phyloP scores from a whole-genome alignment of 2,797 vertebrate genomes.

The Rhabdophis nuchalis region DNA sequence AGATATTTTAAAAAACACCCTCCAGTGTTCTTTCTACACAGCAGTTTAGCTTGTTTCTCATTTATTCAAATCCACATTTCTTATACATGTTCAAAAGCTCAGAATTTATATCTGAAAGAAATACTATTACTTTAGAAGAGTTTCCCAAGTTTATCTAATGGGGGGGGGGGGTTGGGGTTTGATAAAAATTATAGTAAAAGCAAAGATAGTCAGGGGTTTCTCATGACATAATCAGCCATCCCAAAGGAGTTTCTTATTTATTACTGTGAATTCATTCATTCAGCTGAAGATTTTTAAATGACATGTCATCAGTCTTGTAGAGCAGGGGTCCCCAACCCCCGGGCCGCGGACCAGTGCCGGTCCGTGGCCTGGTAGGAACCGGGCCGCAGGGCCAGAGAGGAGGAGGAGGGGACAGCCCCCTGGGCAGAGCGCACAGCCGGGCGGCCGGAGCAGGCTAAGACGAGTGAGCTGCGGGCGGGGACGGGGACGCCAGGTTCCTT shows the following conservation, averaged over 20 bases:
- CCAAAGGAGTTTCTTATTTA: background rate
- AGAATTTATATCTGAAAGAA: background rate
- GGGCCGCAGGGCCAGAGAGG: too few species aligned
- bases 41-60: background rate
- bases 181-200: background rate
- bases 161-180: background rate
- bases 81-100: background rate
- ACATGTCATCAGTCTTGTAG: too few species aligned
- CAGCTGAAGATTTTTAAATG: too few species aligned
- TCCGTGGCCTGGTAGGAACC: too few species aligned
- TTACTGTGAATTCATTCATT: background rate
- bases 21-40: background rate
- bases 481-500: too few species aligned
- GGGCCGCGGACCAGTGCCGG: too few species aligned
- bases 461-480: too few species aligned
- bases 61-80: background rate
- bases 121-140: background rate
- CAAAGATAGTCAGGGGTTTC: background rate
- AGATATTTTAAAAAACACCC: background rate
- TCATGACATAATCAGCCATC: background rate
- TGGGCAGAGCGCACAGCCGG: too few species aligned
- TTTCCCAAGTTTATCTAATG: background rate
- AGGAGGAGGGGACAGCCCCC: too few species aligned
- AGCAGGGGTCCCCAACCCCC: too few species aligned
- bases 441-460: too few species aligned